Evolutionary conservation across 2,113 vertebrate species (phyloP).

Genomic region (Riparia riparia): DNA sequence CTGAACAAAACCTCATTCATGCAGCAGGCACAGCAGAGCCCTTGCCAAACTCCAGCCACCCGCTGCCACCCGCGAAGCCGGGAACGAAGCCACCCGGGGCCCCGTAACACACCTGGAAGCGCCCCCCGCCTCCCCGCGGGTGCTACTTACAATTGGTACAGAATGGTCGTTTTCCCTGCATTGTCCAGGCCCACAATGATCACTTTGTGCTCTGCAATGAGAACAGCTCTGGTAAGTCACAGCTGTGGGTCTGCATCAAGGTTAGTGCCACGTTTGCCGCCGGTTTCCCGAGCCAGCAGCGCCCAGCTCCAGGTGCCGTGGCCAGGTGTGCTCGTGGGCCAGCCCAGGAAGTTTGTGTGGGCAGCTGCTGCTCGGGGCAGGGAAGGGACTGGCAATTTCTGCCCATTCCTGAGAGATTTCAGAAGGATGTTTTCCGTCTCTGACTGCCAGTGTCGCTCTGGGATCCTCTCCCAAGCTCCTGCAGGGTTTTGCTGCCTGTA

Average conservation of each 20-base stretch:
- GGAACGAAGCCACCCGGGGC: fast-evolving
- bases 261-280: not conserved
- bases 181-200: constrained; percentile 99
- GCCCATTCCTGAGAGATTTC: not conserved
- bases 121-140: fast-evolving
- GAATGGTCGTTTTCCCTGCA: constrained; percentile 97
- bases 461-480: not conserved
- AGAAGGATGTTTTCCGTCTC: not conserved
- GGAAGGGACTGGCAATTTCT: not conserved
- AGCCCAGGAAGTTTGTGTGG: not conserved
- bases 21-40: not conserved
- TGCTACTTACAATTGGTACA: constrained; percentile 97
- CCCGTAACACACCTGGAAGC: not conserved
- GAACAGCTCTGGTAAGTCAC: constrained; percentile 1
- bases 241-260: not conserved
- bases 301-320: not conserved
- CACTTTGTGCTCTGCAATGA: constrained; percentile 95
- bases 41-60: not conserved
- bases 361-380: not conserved
- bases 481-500: not conserved
- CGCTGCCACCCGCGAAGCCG: not conserved
- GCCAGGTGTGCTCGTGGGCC: not conserved
- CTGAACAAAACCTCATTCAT: not conserved
- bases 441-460: fast-evolving
- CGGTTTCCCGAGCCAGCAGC: not conserved